phyloP scores from a whole-genome alignment of 2,797 vertebrate species.

The Fistularia tabacaria region DNA sequence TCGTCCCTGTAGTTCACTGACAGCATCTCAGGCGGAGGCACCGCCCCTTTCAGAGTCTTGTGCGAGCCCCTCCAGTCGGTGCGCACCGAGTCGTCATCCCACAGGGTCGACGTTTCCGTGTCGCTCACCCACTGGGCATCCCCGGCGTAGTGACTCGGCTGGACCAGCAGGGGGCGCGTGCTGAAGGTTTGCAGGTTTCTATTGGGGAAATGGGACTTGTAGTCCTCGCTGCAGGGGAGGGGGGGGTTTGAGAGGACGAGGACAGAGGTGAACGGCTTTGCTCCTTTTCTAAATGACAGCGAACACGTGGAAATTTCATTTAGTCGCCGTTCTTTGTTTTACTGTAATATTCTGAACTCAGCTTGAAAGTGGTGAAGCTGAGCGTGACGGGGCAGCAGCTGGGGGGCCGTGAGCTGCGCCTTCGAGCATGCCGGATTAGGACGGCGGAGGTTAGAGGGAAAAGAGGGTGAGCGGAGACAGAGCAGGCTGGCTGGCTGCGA shows the following conservation, averaged over 20 bases:
- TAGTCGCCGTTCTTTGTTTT: neutral
- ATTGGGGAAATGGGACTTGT: slow-evolving; percentile 85
- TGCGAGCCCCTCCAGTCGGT: slow-evolving; percentile 89
- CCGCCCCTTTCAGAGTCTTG: slow-evolving; percentile 83
- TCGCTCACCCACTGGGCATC: slow-evolving; percentile 91
- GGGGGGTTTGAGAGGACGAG: neutral
- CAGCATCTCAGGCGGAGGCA: slow-evolving; percentile 64
- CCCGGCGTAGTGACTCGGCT: slow-evolving; percentile 91
- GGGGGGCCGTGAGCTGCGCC: slow-evolving; percentile 27
- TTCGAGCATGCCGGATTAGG: slow-evolving; percentile 56
- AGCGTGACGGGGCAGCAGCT: slow-evolving; percentile 22
- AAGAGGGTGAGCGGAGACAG: slow-evolving; percentile 21
- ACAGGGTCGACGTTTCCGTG: slow-evolving; percentile 94
- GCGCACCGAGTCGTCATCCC: slow-evolving; percentile 86
- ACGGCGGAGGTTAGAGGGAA: slow-evolving; percentile 41
- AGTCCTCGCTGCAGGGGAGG: slow-evolving; percentile 77
- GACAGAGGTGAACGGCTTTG: too few relatives aligned
- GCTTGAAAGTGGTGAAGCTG: neutral
- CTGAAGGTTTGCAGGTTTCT: slow-evolving; percentile 88
- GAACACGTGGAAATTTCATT: too few relatives aligned
- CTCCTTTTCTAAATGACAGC: too few relatives aligned
- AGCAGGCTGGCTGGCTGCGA: slow-evolving; percentile 35
- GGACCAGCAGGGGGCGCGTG: slow-evolving; percentile 84
- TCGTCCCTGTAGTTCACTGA: slow-evolving; percentile 75
- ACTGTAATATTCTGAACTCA: slow-evolving; percentile 1